Evolutionary conservation across 2,797 vertebrate genomes (phyloP).

Genomic region (Melanotaenia trifasciata): DNA sequence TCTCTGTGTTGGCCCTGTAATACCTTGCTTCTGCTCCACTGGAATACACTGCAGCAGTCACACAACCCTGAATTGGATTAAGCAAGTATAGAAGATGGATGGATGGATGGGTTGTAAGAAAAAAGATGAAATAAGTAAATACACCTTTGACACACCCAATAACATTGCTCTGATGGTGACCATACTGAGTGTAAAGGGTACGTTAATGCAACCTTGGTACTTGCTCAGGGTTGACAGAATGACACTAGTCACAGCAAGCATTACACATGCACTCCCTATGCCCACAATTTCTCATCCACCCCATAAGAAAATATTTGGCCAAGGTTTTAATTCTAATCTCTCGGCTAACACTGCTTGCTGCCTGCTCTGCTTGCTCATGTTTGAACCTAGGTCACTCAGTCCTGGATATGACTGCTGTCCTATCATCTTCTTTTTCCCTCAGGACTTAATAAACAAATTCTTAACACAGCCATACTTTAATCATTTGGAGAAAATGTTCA

Average conservation of each 20-base stretch:
- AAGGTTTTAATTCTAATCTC: conserved; percentile 22
- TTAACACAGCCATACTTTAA: background rate
- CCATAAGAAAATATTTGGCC: conserved; percentile 13
- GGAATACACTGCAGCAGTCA: too few species aligned
- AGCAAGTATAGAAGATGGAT: too few species aligned
- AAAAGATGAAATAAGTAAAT: background rate
- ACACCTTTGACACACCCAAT: background rate
- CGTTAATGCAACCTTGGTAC: background rate
- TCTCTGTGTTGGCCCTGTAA: too few species aligned
- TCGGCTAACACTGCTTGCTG: conserved; percentile 19
- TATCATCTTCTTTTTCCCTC: conserved; percentile 8
- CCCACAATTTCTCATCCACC: conserved; percentile 5
- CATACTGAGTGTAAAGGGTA: background rate
- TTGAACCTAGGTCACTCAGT: conserved; percentile 23
- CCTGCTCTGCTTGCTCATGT: conserved; percentile 17
- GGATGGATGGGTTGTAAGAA: too few species aligned
- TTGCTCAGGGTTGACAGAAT: conserved; percentile 13
- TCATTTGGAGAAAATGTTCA: conserved; percentile 10
- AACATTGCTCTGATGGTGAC: background rate
- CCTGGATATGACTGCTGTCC: background rate
- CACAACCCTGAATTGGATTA: too few species aligned
- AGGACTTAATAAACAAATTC: background rate
- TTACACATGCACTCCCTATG: conserved; percentile 7
- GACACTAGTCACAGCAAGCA: background rate
- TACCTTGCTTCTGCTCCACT: too few species aligned